A percentile compares a stretch with the other conserved stretches of the same genome.
phyloP scores from a whole-genome alignment of 2,797 vertebrate genomes.

The Cyprinella venusta region DNA sequence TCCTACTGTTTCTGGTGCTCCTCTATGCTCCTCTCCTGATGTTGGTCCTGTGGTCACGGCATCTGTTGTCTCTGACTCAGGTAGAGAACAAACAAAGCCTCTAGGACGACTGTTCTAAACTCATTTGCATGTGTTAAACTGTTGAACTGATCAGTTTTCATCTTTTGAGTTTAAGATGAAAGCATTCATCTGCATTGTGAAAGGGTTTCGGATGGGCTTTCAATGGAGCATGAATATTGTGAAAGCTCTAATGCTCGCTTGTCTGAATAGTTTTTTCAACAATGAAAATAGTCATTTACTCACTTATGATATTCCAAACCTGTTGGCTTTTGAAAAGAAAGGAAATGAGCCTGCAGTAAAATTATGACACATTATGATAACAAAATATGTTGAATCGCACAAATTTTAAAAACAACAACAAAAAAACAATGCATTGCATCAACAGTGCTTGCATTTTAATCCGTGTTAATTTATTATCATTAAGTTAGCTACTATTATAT shows the following conservation, averaged over 20 bases:
- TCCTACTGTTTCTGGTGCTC: constrained; percentile 33
- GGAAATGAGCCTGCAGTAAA: neutral
- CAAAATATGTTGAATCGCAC: neutral
- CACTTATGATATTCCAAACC: neutral
- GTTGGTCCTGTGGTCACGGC: constrained; percentile 42
- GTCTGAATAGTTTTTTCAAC: neutral
- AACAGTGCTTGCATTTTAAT: neutral
- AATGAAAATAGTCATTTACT: neutral
- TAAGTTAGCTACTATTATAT: neutral
- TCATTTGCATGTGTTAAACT: constrained; percentile 27
- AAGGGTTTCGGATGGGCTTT: neutral
- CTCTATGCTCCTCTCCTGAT: constrained; percentile 41
- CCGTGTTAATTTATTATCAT: neutral
- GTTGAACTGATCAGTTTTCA: constrained; percentile 11
- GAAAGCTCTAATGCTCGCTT: constrained; percentile 26
- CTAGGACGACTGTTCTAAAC: constrained; percentile 5
- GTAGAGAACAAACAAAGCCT: constrained; percentile 56
- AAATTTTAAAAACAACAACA: neutral
- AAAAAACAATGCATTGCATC: neutral
- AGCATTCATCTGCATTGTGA: neutral
- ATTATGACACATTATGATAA: neutral
- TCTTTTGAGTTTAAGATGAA: constrained; percentile 34
- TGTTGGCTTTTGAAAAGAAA: neutral
- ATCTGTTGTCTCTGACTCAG: constrained; percentile 58
- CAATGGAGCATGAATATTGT: constrained; percentile 41